These are phyloP conservation scores for Aphidoletes aphidimyza DNA, from an alignment of 2,888 invertebrate species.

Conservation along the genomic window DNA sequence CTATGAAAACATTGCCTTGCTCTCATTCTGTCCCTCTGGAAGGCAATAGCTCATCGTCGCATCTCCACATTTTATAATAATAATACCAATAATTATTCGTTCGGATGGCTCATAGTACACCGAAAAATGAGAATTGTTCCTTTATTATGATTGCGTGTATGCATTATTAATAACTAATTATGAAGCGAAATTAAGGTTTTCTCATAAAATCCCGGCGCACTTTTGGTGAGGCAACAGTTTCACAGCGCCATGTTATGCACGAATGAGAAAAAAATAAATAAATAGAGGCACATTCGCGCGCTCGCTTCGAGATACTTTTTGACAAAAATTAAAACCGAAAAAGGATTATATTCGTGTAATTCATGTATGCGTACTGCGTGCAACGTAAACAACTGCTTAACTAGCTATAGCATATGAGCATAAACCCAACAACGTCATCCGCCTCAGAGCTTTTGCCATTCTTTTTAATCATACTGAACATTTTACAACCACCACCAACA, in stretches of 20 bases:
- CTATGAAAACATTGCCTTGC: background rate
- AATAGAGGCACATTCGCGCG: background rate
- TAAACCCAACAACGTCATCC: background rate
- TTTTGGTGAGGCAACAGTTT: background rate
- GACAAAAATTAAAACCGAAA: slow-evolving; percentile 49
- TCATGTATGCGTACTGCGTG: background rate
- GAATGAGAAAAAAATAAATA: background rate
- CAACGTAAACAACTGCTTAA: background rate
- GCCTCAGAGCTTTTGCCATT: background rate
- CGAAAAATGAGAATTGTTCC: slow-evolving; percentile 57
- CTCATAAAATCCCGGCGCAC: slow-evolving; percentile 43
- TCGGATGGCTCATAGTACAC: background rate
- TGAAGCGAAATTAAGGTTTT: slow-evolving; percentile 58
- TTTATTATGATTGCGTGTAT: slow-evolving; percentile 59
- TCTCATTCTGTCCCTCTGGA: background rate
- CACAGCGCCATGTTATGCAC: too few relatives aligned
- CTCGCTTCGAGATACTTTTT: slow-evolving; percentile 41
- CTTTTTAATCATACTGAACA: background rate
- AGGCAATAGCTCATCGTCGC: slow-evolving; percentile 8
- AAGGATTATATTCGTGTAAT: slow-evolving; percentile 45
- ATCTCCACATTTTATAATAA: slow-evolving; percentile 54
- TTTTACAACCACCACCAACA: too few relatives aligned
- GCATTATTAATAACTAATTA: slow-evolving; percentile 59
- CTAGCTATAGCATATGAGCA: background rate
- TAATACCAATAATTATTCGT: slow-evolving; percentile 55